These are phyloP conservation scores for Listronotus bonariensis DNA, from an alignment of 1,140 invertebrate species.

Conservation along the genomic window DNA sequence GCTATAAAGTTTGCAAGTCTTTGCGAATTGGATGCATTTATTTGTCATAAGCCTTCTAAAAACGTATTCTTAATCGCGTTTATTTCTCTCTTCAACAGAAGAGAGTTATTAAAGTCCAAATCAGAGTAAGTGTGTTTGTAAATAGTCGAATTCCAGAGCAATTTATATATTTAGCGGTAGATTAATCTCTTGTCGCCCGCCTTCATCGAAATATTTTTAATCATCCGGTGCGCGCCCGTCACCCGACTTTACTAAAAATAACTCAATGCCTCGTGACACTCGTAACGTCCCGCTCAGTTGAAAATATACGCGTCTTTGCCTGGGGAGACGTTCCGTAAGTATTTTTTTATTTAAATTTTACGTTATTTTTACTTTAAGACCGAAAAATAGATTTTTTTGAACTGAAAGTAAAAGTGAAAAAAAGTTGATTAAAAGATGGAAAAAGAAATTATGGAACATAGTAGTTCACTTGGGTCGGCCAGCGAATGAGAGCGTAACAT, in stretches of 20 bases:
- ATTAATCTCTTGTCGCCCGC: conserved; percentile 51
- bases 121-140: conserved; percentile 51
- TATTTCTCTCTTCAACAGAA: not conserved
- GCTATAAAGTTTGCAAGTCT: too few relatives aligned
- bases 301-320: conserved; percentile 27
- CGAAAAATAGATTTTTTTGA: too few relatives aligned
- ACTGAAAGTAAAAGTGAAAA: too few relatives aligned
- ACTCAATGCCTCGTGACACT: conserved; percentile 42
- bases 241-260: conserved; percentile 44
- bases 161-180: conserved; percentile 55
- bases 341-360: not conserved
- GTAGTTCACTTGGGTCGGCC: too few relatives aligned
- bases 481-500: too few relatives aligned
- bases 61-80: too few relatives aligned
- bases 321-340: conserved; percentile 6
- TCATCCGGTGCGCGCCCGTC: conserved; percentile 45
- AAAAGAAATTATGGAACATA: too few relatives aligned
- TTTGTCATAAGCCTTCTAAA: too few relatives aligned
- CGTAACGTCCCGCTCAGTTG: conserved; percentile 13
- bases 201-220: conserved; percentile 49
- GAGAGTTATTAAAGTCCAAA: conserved; percentile 37
- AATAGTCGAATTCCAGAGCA: conserved; percentile 53
- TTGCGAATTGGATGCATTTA: too few relatives aligned
- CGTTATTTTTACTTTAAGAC: not conserved
- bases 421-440: too few relatives aligned